A percentile compares a stretch with the other conserved stretches of the same genome.
Conservation (phyloP, 2,797 vertebrate species). For the Squalus acanthias region DNA sequence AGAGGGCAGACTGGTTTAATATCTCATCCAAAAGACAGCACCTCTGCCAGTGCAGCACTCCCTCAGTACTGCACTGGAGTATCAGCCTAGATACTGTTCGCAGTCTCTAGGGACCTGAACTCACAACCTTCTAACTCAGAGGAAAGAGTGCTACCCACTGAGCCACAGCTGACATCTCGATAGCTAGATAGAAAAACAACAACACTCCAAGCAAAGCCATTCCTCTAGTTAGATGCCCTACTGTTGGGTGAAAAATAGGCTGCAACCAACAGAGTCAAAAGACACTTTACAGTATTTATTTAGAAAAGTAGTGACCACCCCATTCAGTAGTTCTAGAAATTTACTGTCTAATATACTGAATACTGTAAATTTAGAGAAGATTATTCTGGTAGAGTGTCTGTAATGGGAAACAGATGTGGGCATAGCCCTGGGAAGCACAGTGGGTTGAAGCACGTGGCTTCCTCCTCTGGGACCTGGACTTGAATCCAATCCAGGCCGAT, state of each 20-base stretch:
- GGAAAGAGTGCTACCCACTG: not conserved
- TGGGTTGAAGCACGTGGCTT: not conserved
- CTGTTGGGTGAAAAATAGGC: not conserved
- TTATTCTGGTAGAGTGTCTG: not conserved
- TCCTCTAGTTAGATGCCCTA: not conserved
- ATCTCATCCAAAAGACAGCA: too few species aligned
- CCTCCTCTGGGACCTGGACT: not conserved
- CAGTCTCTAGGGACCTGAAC: not conserved
- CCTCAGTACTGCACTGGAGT: too few species aligned
- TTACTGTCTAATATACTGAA: not conserved
- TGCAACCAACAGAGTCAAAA: not conserved
- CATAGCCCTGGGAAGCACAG: not conserved
- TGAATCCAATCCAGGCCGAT: not conserved
- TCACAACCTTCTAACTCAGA: not conserved
- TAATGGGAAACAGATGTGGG: slow-evolving; percentile 12
- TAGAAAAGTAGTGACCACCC: not conserved
- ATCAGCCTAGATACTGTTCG: too few species aligned
- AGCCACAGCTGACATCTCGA: not conserved
- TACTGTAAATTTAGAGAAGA: not conserved
- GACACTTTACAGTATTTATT: not conserved
- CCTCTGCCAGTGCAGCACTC: too few species aligned
- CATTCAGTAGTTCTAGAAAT: not conserved
- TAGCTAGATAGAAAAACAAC: not conserved
- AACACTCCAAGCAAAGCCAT: not conserved
- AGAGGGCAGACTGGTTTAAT: too few species aligned